Evolutionary conservation across 2,797 vertebrate genomes (phyloP).

Genomic region (Xenopus petersii): DNA sequence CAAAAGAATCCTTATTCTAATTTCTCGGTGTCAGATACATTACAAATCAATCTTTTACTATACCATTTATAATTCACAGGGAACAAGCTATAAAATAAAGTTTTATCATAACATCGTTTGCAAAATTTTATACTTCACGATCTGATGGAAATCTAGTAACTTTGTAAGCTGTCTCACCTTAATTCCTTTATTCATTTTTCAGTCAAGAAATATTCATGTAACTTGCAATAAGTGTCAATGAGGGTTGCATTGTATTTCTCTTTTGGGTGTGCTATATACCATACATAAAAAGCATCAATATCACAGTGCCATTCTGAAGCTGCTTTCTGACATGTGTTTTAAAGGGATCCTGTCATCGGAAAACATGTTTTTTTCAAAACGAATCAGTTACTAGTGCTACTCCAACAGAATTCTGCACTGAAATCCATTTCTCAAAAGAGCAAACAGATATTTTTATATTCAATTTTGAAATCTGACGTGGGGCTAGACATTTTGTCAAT

Average conservation of each 20-base stretch:
- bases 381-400: no score
- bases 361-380: no score
- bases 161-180: background rate
- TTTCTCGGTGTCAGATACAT: background rate
- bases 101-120: slow-evolving; percentile 9
- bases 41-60: slow-evolving; percentile 17
- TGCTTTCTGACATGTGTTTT: background rate
- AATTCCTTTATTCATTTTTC: background rate
- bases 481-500: no score
- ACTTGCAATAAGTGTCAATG: background rate
- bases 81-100: slow-evolving; percentile 12
- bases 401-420: no score
- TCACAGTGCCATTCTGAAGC: slow-evolving; percentile 16
- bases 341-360: no score
- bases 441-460: no score
- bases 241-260: background rate
- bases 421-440: no score
- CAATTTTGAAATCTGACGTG: no score
- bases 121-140: background rate
- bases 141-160: background rate
- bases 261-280: no score
- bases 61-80: slow-evolving; percentile 8
- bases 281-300: background rate
- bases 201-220: background rate
- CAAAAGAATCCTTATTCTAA: slow-evolving; percentile 1